Evolutionary conservation across 2,888 invertebrate species (phyloP).

Genomic region (Drosophila quasianomalipes): DNA sequence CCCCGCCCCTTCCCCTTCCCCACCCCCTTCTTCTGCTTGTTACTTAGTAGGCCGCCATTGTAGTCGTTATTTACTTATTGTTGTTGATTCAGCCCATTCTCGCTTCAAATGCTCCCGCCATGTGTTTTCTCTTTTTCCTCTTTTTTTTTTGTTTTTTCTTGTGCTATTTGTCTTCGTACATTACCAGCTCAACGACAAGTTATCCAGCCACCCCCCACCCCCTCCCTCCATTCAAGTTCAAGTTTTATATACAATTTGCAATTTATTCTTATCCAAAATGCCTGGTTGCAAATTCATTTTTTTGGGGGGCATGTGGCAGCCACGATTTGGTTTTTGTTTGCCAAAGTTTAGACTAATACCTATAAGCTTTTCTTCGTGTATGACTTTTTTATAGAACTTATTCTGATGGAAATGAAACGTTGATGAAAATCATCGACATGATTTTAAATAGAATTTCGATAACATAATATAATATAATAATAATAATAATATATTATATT

Average conservation of each 20-base stretch:
- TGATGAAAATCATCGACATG: neutral
- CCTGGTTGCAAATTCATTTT: constrained; percentile 7
- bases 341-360: neutral
- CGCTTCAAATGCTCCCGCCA: constrained; percentile 15
- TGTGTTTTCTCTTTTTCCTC: constrained; percentile 25
- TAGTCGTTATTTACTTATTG: constrained; percentile 69
- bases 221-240: neutral
- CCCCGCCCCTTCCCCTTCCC: neutral
- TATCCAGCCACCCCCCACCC: constrained; percentile 6
- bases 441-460: too few species aligned
- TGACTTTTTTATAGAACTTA: neutral
- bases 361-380: neutral
- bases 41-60: constrained; percentile 66
- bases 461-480: too few species aligned
- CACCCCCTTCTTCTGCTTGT: constrained; percentile 15
- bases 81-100: constrained; percentile 63
- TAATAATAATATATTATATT: too few species aligned
- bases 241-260: constrained; percentile 11
- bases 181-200: constrained; percentile 60
- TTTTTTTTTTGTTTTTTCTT: neutral
- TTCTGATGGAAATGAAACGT: neutral
- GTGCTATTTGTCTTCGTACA: constrained; percentile 62
- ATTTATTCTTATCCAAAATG: constrained; percentile 37
- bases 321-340: neutral
- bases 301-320: constrained; percentile 1